phyloP scores from a whole-genome alignment of 2,797 vertebrate genomes.

The Enoplosus armatus region DNA sequence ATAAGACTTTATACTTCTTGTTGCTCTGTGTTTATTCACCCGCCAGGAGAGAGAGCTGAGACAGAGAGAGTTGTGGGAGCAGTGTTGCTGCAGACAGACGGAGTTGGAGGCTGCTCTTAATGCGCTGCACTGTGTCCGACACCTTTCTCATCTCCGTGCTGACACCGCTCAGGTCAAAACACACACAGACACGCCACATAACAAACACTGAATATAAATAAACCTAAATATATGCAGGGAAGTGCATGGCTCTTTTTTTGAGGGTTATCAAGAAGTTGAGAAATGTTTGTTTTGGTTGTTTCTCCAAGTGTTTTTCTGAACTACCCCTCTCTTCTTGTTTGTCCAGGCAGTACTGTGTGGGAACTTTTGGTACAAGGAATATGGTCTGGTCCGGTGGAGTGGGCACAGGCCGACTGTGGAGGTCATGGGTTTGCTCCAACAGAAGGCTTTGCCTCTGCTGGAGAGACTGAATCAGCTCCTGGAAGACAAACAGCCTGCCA shows the following conservation, averaged over 20 bases:
- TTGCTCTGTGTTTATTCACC: slow-evolving; percentile 10
- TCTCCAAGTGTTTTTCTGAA: not conserved
- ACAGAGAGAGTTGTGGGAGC: slow-evolving; percentile 82
- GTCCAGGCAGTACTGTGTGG: slow-evolving; percentile 85
- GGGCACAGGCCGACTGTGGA: slow-evolving; percentile 40
- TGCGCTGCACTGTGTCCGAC: slow-evolving; percentile 81
- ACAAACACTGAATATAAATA: slow-evolving; percentile 12
- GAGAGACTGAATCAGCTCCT: slow-evolving; percentile 81
- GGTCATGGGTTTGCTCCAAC: slow-evolving; percentile 69
- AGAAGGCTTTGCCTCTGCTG: slow-evolving; percentile 86
- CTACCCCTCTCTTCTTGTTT: not conserved
- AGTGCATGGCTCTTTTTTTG: not conserved
- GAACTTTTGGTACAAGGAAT: slow-evolving; percentile 86
- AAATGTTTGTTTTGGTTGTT: not conserved
- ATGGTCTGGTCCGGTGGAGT: slow-evolving; percentile 72
- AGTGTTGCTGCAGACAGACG: slow-evolving; percentile 77
- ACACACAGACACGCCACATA: not conserved
- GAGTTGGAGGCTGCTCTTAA: slow-evolving; percentile 82
- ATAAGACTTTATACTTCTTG: slow-evolving; percentile 3
- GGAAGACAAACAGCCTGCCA: slow-evolving; percentile 70
- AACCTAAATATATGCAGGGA: not conserved
- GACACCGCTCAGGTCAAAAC: slow-evolving; percentile 86
- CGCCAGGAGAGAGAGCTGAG: slow-evolving; percentile 72
- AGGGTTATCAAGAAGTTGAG: not conserved
- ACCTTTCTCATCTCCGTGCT: slow-evolving; percentile 78